Evolutionary conservation across 2,797 vertebrate genomes (phyloP).

Genomic region (Gambusia yucatana): DNA sequence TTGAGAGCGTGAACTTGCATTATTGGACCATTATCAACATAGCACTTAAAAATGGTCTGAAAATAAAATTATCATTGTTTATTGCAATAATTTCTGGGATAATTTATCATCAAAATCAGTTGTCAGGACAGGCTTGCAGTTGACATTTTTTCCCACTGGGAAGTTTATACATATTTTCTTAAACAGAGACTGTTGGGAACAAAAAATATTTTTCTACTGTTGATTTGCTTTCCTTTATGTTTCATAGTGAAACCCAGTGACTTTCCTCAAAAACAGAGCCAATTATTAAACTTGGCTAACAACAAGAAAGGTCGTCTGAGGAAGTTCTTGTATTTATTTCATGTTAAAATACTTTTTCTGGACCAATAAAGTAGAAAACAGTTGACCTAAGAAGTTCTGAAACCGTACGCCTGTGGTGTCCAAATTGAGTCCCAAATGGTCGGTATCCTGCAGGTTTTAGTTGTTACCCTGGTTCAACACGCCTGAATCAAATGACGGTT

Average conservation of each 20-base stretch:
- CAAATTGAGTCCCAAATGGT: neutral
- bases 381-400: neutral
- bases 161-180: neutral
- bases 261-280: neutral
- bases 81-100: too few species aligned
- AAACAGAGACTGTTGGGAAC: neutral
- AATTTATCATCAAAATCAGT: too few species aligned
- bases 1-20: too few species aligned
- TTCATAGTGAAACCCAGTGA: neutral
- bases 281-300: neutral
- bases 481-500: neutral
- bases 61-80: too few species aligned
- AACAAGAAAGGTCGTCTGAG: neutral
- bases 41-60: too few species aligned
- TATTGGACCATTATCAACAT: too few species aligned
- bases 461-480: neutral
- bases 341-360: neutral
- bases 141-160: neutral
- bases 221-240: neutral
- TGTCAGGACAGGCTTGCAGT: neutral
- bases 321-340: neutral
- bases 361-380: neutral
- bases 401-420: too few species aligned
- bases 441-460: neutral
- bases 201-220: neutral